Evolutionary conservation across 2,797 vertebrate genomes (phyloP).

Genomic region (Fratercula arctica): DNA sequence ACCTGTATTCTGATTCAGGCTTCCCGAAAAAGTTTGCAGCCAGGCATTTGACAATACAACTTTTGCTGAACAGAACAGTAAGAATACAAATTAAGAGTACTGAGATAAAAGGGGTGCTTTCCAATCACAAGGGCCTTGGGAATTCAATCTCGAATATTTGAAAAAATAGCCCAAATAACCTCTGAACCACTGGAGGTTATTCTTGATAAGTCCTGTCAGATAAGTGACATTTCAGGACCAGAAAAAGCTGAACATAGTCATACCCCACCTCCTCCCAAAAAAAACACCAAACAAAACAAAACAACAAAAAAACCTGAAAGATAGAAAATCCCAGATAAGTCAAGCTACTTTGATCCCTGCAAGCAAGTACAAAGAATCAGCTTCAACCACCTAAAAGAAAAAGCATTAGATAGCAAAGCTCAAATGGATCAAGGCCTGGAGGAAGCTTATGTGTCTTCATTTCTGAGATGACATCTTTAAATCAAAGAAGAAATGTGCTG

Average conservation of each 20-base stretch:
- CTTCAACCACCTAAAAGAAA: neutral
- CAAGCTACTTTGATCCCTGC: neutral
- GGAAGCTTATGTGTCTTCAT: neutral
- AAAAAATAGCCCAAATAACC: neutral
- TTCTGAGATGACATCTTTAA: neutral
- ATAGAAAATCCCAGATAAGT: neutral
- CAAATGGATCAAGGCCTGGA: neutral
- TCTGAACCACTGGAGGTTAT: neutral
- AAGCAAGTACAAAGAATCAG: neutral
- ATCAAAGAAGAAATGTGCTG: neutral
- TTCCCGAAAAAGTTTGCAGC: neutral
- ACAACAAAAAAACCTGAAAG: neutral
- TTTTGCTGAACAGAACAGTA: neutral
- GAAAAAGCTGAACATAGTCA: neutral
- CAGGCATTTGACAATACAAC: neutral
- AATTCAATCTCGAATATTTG: neutral
- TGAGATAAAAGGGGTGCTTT: neutral
- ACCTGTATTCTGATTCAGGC: neutral
- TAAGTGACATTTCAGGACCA: neutral
- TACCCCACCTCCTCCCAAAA: neutral
- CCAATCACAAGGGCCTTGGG: neutral
- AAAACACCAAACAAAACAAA: neutral
- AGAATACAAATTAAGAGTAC: neutral
- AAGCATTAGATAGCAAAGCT: neutral
- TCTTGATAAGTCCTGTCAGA: neutral